Evolutionary conservation across 2,113 vertebrate species (phyloP).

Genomic region (human): GRCh38 chr6:74459501-74460000

Average conservation of each 20-base stretch:
- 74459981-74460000: neutral
- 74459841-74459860: slow-evolving; percentile 21
- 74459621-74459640: neutral
- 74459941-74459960: slow-evolving; percentile 15
- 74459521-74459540: neutral
- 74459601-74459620: neutral
- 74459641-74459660: neutral
- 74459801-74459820: neutral
- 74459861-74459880: slow-evolving; percentile 2
- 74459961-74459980: slow-evolving; percentile 12
- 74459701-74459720: neutral
- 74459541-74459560: neutral
- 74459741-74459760: neutral
- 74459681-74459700: neutral
- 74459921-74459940: neutral
- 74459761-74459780: neutral
- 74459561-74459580: neutral
- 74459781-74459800: neutral
- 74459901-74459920: slow-evolving; percentile 9
- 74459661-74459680: neutral
- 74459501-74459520: neutral
- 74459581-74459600: neutral
- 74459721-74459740: neutral
- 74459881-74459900: slow-evolving; percentile 20
- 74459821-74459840: slow-evolving; percentile 38